Evolutionary conservation across 2,797 vertebrate species (phyloP).

Genomic region (Pantherophis vulpinus): DNA sequence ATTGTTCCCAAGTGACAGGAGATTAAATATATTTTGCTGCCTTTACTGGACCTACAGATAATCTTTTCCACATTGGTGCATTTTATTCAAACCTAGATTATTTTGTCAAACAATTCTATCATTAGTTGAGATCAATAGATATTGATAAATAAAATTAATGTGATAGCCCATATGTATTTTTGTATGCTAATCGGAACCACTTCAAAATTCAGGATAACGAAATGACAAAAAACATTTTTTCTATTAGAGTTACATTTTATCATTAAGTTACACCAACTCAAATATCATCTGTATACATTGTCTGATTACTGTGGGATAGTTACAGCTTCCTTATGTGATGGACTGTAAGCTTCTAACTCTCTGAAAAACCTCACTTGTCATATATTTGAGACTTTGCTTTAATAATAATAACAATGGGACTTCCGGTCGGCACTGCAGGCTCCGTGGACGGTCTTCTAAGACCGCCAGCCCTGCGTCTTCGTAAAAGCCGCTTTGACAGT

Average conservation of each 20-base stretch:
- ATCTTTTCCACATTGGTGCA: not conserved
- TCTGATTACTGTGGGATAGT: conserved; percentile 52
- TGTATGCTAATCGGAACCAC: not conserved
- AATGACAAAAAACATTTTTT: conserved; percentile 7
- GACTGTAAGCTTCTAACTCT: not conserved
- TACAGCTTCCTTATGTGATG: conserved; percentile 22
- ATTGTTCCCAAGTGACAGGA: not conserved
- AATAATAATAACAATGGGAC: not conserved
- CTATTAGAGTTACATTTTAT: conserved; percentile 52
- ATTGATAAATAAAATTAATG: not conserved
- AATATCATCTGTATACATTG: conserved; percentile 33
- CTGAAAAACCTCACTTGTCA: not conserved
- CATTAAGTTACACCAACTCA: conserved; percentile 47
- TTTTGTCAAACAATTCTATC: not conserved
- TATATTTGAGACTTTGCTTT: not conserved
- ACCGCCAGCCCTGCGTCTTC: too few species aligned
- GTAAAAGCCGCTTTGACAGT: too few species aligned
- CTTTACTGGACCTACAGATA: not conserved
- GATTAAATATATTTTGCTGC: not conserved
- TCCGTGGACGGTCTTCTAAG: too few species aligned
- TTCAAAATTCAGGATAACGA: not conserved
- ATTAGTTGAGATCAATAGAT: not conserved
- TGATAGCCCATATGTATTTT: not conserved
- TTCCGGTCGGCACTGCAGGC: too few species aligned
- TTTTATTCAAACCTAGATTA: not conserved